Conservation (phyloP, 2,113 vertebrate species). For the Calonectris borealis region DNA sequence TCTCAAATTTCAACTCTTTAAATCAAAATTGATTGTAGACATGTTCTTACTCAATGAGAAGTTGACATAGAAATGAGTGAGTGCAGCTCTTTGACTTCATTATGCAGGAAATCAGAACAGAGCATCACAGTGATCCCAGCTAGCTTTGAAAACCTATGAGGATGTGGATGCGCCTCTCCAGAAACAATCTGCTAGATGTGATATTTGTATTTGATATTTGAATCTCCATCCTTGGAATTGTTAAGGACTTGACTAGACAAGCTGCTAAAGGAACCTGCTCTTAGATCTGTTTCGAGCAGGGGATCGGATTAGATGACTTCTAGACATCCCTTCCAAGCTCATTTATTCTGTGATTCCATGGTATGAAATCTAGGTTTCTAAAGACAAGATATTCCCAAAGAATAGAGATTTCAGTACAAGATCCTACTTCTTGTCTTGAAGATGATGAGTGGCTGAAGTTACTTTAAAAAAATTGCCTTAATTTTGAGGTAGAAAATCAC, state of each 20-base stretch:
- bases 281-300: not conserved
- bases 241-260: not conserved
- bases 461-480: not conserved
- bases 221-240: not conserved
- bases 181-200: not conserved
- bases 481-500: not conserved
- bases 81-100: not conserved
- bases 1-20: not conserved
- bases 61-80: not conserved
- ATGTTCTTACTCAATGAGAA: not conserved
- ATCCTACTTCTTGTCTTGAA: not conserved
- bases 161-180: not conserved
- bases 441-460: not conserved
- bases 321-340: not conserved
- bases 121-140: not conserved
- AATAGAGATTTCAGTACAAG: not conserved
- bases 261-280: not conserved
- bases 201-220: not conserved
- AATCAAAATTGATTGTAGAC: not conserved
- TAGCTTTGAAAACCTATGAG: not conserved
- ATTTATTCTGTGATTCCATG: not conserved
- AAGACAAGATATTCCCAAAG: not conserved
- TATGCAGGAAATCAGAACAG: not conserved
- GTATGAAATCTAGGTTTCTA: not conserved
- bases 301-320: not conserved